These are phyloP conservation scores for Helicorthomorpha holstii DNA, from an alignment of 1,140 invertebrate genomes.

Conservation along the genomic window DNA sequence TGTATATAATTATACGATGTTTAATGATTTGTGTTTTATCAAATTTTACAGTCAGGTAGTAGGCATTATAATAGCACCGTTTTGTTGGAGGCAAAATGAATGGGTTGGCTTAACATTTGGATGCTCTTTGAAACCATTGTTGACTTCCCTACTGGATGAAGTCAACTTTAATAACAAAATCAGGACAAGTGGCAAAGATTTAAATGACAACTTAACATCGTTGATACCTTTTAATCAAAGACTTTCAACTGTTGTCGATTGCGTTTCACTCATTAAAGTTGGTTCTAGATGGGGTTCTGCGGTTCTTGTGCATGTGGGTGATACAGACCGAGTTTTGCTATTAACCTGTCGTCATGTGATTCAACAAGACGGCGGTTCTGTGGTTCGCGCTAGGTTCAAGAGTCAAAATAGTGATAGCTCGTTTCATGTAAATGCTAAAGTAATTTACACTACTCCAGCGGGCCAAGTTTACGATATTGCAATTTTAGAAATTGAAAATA, in stretches of 20 bases:
- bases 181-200: too few relatives aligned
- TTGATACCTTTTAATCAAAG: background rate
- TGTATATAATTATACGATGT: too few relatives aligned
- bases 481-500: background rate
- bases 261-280: background rate
- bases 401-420: background rate
- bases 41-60: background rate
- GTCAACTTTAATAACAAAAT: background rate
- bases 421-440: background rate
- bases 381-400: background rate
- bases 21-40: too few relatives aligned
- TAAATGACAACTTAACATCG: too few relatives aligned
- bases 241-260: background rate
- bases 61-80: background rate
- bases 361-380: background rate
- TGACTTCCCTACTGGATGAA: background rate
- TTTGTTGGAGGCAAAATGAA: conserved; percentile 3
- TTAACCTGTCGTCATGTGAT: background rate
- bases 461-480: background rate
- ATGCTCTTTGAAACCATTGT: background rate
- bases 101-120: background rate
- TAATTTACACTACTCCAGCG: background rate
- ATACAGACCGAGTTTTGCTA: background rate
- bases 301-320: background rate
- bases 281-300: background rate